Base-by-base conservation (phyloP, 2,797 vertebrate genomes). In the Cynopterus sphinx region DNA sequence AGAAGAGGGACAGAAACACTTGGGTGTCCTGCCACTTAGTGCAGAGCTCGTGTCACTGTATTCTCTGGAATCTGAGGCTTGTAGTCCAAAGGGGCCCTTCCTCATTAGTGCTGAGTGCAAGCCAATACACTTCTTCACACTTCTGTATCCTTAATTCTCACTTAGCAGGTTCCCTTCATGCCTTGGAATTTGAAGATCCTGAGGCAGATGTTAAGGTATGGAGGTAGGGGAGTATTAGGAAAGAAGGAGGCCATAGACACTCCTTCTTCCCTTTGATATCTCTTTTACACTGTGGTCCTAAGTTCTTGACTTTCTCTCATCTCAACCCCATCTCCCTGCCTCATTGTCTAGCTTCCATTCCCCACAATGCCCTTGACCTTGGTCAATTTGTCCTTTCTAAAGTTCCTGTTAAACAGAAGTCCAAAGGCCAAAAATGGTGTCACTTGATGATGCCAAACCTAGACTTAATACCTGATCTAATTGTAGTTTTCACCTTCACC, bases 181-280 rank as follows among this genome's bases (percentile, higher is more conserved):
- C 28, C 57, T 24, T 87, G 39, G 65, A 87, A 93, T 91, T 67
- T 95, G 75, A 95, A 49, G 77, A 78, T 78, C 33, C 61, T 84
- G 49, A 67, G n/a, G 49, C 26, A 92, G 31, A 71, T 85, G n/a
- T 36, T 70, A 41, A 49, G 55, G 21, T 84, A 9, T 89, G 39
- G 41, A 41, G 5, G 9, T 59, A 9, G 39, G 43, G 39, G 9
- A 67, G 31, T 82, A 71, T 79, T 74, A 77, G 39, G 73, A 90
- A 49, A 39, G 13, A 89, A 88, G 8, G 36, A 11, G 5, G 33
- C 13, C 57, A 43, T 33, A 65, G 17, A 13, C n/a, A 3, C 22
- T 55, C 9, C 21, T 53, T 33, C 21, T 31, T 26, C 24, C 5
- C n/a, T 94, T 51, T 67, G 41, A 68, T 46, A 82, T 75, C 33